phyloP scores from a whole-genome alignment of 2,888 invertebrate genomes.

The Peribatodes rhomboidaria region DNA sequence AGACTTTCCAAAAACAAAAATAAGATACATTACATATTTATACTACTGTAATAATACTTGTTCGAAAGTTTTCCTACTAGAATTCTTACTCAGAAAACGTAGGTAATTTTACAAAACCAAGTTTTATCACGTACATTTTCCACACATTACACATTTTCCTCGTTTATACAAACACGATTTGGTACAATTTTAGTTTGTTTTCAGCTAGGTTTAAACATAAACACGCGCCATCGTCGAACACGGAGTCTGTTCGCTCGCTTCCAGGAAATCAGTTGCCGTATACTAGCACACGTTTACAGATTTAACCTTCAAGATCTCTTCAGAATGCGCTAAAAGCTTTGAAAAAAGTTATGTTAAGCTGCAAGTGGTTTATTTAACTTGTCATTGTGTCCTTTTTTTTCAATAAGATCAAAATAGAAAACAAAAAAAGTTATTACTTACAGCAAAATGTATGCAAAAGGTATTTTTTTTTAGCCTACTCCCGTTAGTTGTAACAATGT shows the following conservation, averaged over 20 bases:
- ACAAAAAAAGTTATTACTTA: no score
- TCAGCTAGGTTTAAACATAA: slow-evolving; percentile 53
- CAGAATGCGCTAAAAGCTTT: background rate
- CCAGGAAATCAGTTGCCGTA: slow-evolving; percentile 69
- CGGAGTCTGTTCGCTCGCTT: slow-evolving; percentile 63
- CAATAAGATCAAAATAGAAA: no score
- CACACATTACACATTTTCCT: slow-evolving; percentile 23
- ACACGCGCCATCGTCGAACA: slow-evolving; percentile 58
- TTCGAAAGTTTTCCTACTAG: background rate
- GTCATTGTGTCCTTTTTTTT: background rate
- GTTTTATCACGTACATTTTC: slow-evolving; percentile 32
- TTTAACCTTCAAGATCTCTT: slow-evolving; percentile 66
- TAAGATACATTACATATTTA: no score
- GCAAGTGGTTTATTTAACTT: background rate
- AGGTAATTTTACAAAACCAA: slow-evolving; percentile 14
- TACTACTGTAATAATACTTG: no score
- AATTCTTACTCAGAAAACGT: background rate
- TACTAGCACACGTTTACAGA: slow-evolving; percentile 57
- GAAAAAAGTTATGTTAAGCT: background rate
- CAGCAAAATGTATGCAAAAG: no score
- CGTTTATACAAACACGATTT: slow-evolving; percentile 28
- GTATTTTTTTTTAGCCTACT: no score
- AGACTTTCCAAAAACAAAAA: no score
- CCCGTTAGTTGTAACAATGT: no score
- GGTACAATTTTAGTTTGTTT: slow-evolving; percentile 43